Evolutionary conservation across 2,888 invertebrate genomes (phyloP).

Genomic region (Plemyria rubiginata): DNA sequence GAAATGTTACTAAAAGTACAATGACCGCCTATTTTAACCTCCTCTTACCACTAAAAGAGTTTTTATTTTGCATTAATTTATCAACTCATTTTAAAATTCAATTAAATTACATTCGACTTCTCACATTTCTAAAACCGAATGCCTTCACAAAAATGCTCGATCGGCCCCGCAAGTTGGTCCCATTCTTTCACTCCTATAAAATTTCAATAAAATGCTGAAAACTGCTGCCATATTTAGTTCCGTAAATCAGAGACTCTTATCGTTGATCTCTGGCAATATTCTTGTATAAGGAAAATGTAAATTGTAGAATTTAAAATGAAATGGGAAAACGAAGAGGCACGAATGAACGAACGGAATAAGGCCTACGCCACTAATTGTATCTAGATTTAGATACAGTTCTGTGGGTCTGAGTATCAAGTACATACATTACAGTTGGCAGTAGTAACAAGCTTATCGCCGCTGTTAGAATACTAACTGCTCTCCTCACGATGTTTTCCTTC

Average conservation of each 20-base stretch:
- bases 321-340: neutral
- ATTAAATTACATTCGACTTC: neutral
- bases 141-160: conserved; percentile 25
- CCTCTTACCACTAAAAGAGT: too few relatives aligned
- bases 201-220: conserved; percentile 41
- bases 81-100: too few relatives aligned
- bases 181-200: conserved; percentile 40
- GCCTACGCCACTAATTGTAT: too few relatives aligned
- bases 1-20: too few relatives aligned
- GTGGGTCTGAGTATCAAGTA: too few relatives aligned
- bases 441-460: too few relatives aligned
- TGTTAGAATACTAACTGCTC: too few relatives aligned
- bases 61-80: too few relatives aligned
- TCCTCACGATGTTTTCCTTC: too few relatives aligned
- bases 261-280: neutral
- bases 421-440: too few relatives aligned
- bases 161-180: conserved; percentile 22
- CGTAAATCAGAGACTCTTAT: conserved; percentile 9
- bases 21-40: too few relatives aligned
- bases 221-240: conserved; percentile 9
- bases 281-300: neutral
- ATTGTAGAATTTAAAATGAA: neutral
- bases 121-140: conserved; percentile 4
- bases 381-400: too few relatives aligned
- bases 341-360: neutral